Conservation (phyloP, 2,113 vertebrate genomes). For the Parotia lawesii region DNA sequence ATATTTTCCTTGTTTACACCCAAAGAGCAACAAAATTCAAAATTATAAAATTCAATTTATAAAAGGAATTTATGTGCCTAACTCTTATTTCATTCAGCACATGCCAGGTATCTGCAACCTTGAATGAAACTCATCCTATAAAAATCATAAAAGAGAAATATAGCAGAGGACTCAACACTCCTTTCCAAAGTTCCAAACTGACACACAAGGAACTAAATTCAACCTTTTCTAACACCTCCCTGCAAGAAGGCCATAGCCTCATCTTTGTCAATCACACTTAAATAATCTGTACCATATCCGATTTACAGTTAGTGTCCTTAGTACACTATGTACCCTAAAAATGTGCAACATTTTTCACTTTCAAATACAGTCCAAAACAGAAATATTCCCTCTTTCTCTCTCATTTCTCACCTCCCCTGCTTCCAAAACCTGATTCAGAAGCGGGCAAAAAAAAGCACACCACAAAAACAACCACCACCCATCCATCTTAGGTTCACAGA, state of each 20-base stretch:
- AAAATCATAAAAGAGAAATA: background rate
- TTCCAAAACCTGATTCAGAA: constrained; percentile 13
- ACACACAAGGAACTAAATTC: background rate
- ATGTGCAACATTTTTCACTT: constrained; percentile 13
- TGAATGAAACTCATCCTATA: background rate
- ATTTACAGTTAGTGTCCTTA: background rate
- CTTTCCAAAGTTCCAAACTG: background rate
- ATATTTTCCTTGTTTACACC: background rate
- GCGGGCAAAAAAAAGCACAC: background rate
- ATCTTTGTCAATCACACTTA: background rate
- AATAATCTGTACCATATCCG: background rate
- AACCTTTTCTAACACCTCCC: background rate
- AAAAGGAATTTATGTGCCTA: background rate
- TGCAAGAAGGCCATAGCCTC: background rate
- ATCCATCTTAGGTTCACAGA: background rate
- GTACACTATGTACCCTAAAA: background rate
- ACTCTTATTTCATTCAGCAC: background rate
- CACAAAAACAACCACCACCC: background rate
- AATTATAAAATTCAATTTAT: background rate
- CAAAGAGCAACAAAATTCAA: background rate
- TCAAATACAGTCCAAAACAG: background rate
- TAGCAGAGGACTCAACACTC: background rate
- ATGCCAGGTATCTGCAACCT: background rate
- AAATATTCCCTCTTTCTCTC: background rate
- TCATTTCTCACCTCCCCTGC: constrained; percentile 15